A percentile compares a stretch with the other conserved stretches of the same genome.
Conservation (phyloP, 1,140 invertebrate species). For the Danaus plexippus region DNA sequence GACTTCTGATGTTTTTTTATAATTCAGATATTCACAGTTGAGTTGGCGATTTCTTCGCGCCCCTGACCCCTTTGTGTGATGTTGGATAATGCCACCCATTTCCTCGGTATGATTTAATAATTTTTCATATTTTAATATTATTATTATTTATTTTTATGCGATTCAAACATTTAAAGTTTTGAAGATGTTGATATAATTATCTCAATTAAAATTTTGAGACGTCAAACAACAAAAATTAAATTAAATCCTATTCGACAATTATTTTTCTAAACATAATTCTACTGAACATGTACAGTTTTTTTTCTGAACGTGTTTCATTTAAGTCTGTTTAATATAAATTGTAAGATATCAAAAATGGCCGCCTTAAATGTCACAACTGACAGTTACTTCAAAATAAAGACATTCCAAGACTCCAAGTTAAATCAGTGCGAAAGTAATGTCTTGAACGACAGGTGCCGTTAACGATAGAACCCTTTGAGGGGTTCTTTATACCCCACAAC, state of each 20-base stretch:
- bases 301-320: too few species aligned
- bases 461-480: conserved; percentile 28
- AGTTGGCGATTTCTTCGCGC: conserved; percentile 39
- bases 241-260: not conserved
- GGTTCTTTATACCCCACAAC: conserved; percentile 21
- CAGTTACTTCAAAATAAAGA: too few species aligned
- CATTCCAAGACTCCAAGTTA: too few species aligned
- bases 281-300: too few species aligned
- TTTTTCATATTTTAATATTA: not conserved
- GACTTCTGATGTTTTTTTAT: conserved; percentile 40
- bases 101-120: conserved; percentile 11
- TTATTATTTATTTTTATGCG: too few species aligned
- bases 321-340: too few species aligned
- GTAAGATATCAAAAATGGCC: too few species aligned
- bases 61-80: conserved; percentile 45
- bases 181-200: too few species aligned
- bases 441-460: conserved; percentile 32
- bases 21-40: conserved; percentile 48
- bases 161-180: too few species aligned
- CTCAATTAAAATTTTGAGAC: too few species aligned
- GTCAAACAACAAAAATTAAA: too few species aligned
- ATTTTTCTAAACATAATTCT: not conserved
- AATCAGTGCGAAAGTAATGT: conserved; percentile 1
- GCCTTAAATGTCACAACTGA: too few species aligned
- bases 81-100: conserved; percentile 31